A percentile compares a stretch with the other conserved stretches of the same genome.
phyloP scores from a whole-genome alignment of 2,113 vertebrate species.

The Panthera uncia region DNA sequence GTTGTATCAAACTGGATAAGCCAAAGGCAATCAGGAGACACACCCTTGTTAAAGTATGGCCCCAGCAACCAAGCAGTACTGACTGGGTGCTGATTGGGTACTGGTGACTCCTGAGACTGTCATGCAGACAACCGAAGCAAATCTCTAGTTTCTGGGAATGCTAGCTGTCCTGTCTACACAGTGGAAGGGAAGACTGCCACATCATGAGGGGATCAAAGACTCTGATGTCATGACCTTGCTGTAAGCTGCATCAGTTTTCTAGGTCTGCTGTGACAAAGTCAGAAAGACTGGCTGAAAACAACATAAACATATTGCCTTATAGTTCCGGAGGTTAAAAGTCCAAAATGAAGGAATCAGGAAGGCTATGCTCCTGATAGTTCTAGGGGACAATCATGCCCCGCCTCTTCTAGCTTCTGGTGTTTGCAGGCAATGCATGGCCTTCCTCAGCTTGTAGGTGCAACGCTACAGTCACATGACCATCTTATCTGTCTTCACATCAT shows the following conservation, averaged over 20 bases:
- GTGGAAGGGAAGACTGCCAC: rapidly evolving
- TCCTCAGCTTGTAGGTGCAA: background rate
- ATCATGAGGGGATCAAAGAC: background rate
- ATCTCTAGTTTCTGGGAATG: background rate
- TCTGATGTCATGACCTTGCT: too few relatives aligned
- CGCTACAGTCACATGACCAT: rapidly evolving
- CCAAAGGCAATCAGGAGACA: background rate
- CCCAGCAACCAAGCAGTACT: background rate
- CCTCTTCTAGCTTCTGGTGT: background rate
- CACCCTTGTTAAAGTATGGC: too few relatives aligned
- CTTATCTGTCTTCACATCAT: background rate
- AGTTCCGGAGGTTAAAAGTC: background rate
- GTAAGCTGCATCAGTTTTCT: background rate
- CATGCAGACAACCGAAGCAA: background rate
- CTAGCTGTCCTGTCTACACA: background rate
- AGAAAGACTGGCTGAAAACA: background rate
- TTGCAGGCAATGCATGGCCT: background rate
- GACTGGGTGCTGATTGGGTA: background rate
- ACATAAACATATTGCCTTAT: background rate
- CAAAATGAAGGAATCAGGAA: background rate
- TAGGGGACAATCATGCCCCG: too few relatives aligned
- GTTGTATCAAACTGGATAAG: background rate
- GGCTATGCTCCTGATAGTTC: rapidly evolving
- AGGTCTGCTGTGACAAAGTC: background rate
- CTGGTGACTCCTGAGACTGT: background rate